Percentiles rank a stretch among this genome's conserved stretches.
Conservation (phyloP, 2,113 vertebrate species). For the cattle (Bos taurus) region ARS-UCD2.0 NC_037336.1:68344501-68345000, state of each 20-base stretch:
- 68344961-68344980: neutral
- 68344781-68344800: neutral
- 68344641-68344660: neutral
- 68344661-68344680: neutral
- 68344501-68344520: neutral
- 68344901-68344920: fast-evolving
- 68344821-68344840: neutral
- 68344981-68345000: neutral
- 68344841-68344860: neutral
- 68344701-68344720: neutral
- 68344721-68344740: neutral
- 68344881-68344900: neutral
- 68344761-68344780: neutral
- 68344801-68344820: neutral
- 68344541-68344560: neutral
- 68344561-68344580: neutral
- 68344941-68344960: neutral
- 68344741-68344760: neutral
- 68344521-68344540: neutral
- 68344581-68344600: neutral
- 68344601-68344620: neutral
- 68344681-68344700: neutral
- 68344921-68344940: neutral
- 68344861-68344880: neutral
- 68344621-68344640: neutral